Base-by-base conservation (phyloP, 2,888 invertebrate species). In the Lepas anatifera region DNA sequence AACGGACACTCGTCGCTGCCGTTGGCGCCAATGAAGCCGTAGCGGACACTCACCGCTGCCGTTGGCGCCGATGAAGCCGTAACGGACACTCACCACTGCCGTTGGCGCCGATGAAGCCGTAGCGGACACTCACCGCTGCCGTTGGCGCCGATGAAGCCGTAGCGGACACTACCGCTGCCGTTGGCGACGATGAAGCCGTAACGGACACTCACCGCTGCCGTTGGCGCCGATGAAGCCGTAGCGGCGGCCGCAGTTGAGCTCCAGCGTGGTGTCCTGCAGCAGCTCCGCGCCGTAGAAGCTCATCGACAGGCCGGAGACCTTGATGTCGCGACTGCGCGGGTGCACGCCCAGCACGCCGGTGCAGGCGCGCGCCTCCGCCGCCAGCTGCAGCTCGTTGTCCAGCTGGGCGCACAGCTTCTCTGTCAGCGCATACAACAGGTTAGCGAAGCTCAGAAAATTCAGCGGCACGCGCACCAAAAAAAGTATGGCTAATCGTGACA, bases 251-350 rank as follows among this genome's bases (percentile, higher is more conserved):
- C 95, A 95, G 83, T 98, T 99, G 81, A 99, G 85, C 82, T 99
- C 99, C 41, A 99, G 84, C 81, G 92, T 87, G 2, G 98, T 95
- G 80, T 99, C 99, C 78, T 91, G 91, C 70, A 99, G 85, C 75
- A 99, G 85, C 82, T 99, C 99, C 77, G 89, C 88, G 72, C 99
- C 99, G 79, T 98, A 97, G 83, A 99, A 99, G 66, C 96, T 97
- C 76, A 99, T 92, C 46, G 97, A 95, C 79, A 98, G 90, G 79
- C 91, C 95, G 72, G 90, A 92, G 74, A 99, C 92, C 83, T 99
- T 99, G 70, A 99, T 85, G 80, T 99, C 99, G 75, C 98, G 86
- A 71, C 96, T 94, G 75, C 95, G 89, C 4, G 94, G 93, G 81
- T 99, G 97, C 13, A 97, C 93, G 0, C 93, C 95, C 75, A 97